Percentiles rank a stretch among this genome's conserved stretches.
phyloP scores from a whole-genome alignment of 1,140 invertebrate genomes.

The Charaxes varanes region DNA sequence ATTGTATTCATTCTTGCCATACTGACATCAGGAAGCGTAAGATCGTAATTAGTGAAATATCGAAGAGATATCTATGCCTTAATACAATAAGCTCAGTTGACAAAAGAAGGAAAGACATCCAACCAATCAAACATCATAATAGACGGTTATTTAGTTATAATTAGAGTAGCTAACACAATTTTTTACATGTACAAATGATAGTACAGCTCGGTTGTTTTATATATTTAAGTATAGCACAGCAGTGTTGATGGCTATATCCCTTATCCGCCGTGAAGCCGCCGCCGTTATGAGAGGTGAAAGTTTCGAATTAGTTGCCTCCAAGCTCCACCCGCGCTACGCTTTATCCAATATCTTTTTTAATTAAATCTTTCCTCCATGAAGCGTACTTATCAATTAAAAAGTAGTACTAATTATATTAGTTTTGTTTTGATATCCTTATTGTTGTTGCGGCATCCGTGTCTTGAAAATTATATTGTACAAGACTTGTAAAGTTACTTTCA shows the following conservation, averaged over 20 bases:
- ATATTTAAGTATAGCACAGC: not conserved
- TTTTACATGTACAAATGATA: not conserved
- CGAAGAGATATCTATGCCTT: no score
- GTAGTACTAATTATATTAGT: constrained; percentile 11
- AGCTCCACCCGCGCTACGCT: constrained; percentile 1
- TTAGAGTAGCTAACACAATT: not conserved
- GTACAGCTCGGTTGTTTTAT: not conserved
- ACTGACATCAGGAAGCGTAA: no score
- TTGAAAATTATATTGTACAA: no score
- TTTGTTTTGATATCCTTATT: constrained; percentile 4
- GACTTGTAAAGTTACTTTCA: no score
- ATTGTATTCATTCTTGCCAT: no score
- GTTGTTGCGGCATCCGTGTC: not conserved
- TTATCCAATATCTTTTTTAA: constrained; percentile 13
- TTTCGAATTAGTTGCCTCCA: constrained; percentile 13
- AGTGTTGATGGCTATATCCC: not conserved
- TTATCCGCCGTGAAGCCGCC: not conserved
- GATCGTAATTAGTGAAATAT: no score
- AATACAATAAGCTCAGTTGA: no score
- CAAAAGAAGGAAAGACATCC: no score
- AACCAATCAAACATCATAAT: no score
- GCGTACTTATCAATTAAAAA: constrained; percentile 9
- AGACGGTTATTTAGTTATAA: not conserved
- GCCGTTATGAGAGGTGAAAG: constrained; percentile 7
- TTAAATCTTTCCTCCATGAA: constrained; percentile 16